phyloP scores from a whole-genome alignment of 2,113 vertebrate species.

The Corythoichthys haematopterus region DNA sequence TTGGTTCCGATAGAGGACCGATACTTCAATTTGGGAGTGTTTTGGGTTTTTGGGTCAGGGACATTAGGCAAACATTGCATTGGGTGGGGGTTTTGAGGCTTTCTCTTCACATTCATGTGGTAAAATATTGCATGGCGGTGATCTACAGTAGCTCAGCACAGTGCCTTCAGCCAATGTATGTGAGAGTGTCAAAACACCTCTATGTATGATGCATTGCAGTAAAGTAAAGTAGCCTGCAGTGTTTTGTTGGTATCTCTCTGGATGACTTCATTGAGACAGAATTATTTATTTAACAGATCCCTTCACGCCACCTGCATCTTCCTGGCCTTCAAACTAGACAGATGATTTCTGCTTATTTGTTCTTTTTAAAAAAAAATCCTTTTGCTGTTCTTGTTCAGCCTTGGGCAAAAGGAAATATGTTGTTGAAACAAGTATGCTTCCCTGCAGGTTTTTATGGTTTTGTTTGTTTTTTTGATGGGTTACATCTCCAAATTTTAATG shows the following conservation, averaged over 20 bases:
- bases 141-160: no score
- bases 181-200: not conserved
- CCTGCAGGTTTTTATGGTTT: conserved; percentile 15
- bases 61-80: no score
- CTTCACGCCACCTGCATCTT: conserved; percentile 19
- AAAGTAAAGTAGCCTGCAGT: not conserved
- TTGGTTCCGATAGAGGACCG: no score
- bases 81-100: no score
- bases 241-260: conserved; percentile 18
- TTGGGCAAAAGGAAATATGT: conserved; percentile 33
- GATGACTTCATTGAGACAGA: conserved; percentile 25
- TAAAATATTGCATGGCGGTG: no score
- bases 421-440: conserved; percentile 20
- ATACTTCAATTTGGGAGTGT: no score
- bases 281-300: conserved; percentile 30
- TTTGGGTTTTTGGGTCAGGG: no score
- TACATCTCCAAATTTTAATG: conserved; percentile 1
- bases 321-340: conserved; percentile 25
- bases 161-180: not conserved
- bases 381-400: conserved; percentile 29
- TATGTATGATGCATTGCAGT: not conserved
- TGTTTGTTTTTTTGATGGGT: not conserved
- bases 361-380: not conserved
- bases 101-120: no score
- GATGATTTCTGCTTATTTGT: conserved; percentile 14